Conservation (phyloP, 2,888 invertebrate species). For the Odontocolon sp. region DNA sequence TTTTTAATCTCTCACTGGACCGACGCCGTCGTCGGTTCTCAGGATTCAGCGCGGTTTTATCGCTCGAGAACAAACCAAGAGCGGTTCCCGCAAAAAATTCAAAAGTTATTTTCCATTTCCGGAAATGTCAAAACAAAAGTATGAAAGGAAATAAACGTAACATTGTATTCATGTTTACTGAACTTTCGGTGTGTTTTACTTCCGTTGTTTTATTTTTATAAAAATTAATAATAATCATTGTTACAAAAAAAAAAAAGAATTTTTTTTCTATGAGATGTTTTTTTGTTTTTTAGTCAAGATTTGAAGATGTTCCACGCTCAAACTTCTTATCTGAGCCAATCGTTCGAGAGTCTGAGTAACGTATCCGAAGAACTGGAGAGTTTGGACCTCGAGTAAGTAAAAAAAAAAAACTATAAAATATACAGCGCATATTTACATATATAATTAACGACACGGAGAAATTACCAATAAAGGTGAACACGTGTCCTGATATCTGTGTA, state of each 20-base stretch:
- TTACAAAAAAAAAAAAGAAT: not conserved
- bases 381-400: constrained; percentile 60
- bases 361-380: constrained; percentile 49
- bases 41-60: too few relatives aligned
- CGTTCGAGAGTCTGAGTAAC: constrained; percentile 51
- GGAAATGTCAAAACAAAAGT: too few relatives aligned
- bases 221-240: too few relatives aligned
- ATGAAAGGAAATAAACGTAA: too few relatives aligned
- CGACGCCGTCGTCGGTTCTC: not conserved
- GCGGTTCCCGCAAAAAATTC: too few relatives aligned
- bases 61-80: too few relatives aligned
- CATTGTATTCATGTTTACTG: too few relatives aligned
- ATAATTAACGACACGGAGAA: not conserved
- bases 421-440: too few relatives aligned
- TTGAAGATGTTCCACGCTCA: constrained; percentile 46
- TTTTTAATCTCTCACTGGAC: constrained; percentile 18
- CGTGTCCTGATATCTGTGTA: not conserved
- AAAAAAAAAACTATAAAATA: not conserved
- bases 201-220: not conserved
- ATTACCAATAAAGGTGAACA: not conserved
- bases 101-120: too few relatives aligned
- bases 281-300: constrained; percentile 28
- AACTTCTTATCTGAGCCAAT: constrained; percentile 49
- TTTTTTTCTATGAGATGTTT: not conserved
- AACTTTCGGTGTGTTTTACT: not conserved